A percentile compares a stretch with the other conserved stretches of the same genome.
These are phyloP conservation scores for Plebejus melissa DNA, from an alignment of 2,888 invertebrate species.

Conservation along the genomic window DNA sequence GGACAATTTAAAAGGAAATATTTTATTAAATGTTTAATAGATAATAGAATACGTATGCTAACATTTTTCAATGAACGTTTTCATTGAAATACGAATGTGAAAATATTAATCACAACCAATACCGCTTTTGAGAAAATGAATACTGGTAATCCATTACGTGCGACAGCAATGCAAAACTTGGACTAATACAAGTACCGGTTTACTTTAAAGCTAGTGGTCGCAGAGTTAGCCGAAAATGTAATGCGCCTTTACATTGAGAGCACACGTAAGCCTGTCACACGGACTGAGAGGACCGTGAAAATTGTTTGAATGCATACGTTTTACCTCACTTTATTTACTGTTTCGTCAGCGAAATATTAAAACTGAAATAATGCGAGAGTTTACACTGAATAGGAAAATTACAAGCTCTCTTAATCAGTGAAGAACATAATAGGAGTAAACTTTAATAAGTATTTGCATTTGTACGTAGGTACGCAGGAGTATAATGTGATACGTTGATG, in stretches of 20 bases:
- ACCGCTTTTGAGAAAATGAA: not conserved
- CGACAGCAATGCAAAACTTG: not conserved
- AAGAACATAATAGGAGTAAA: not conserved
- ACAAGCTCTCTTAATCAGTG: not conserved
- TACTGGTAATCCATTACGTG: not conserved
- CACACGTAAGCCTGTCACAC: slow-evolving; percentile 9
- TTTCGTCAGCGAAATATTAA: not conserved
- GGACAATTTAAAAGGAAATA: too few species aligned
- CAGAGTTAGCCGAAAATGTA: slow-evolving; percentile 10
- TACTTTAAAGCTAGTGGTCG: not conserved
- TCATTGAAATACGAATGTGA: not conserved
- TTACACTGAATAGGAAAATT: not conserved
- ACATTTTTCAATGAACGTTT: too few species aligned
- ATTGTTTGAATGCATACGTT: slow-evolving; percentile 22
- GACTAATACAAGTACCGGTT: not conserved
- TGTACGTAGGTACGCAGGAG: too few species aligned
- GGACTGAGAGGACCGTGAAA: slow-evolving; percentile 16
- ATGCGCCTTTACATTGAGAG: slow-evolving; percentile 17
- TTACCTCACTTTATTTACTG: not conserved
- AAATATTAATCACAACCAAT: not conserved
- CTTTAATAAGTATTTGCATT: not conserved
- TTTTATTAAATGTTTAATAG: too few species aligned
- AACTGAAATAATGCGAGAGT: not conserved
- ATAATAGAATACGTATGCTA: too few species aligned
- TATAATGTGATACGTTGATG: not conserved